Evolutionary conservation across 2,797 vertebrate genomes (phyloP), one percentile per base, ranked within the genome.

Genomic region (Semaprochilodus insignis): DNA sequence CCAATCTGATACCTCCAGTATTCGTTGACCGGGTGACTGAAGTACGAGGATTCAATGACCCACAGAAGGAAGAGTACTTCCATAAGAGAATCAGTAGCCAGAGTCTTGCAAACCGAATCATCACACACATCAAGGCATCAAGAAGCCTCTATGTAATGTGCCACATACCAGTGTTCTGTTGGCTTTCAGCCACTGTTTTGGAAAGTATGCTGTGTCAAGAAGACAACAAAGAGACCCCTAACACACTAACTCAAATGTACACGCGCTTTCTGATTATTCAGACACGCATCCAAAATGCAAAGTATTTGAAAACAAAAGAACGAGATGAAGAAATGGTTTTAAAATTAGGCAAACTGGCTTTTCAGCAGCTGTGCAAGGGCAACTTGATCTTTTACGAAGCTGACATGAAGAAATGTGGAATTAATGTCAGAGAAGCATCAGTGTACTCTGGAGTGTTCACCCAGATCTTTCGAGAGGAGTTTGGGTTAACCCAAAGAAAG

Each of bases 81-180:
- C n/a, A n/a, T n/a, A n/a, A n/a, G n/a, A n/a, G n/a, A n/a, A n/a
- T n/a, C n/a, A n/a, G n/a, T n/a, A n/a, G n/a, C n/a, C n/a, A n/a
- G n/a, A n/a, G n/a, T n/a, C n/a, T n/a, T n/a, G n/a, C 65, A 8
- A 44, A 57, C 48, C 69, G 52, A 70, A 59, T 78, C 51, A 25
- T 78, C 31, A 25, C 52, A 16, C 77, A 78, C 52, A 54, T 78
- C 21, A 78, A 78, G 52, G 48, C 52, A 59, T 78, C 77, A 7
- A 78, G 77, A 16, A 78, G 77, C 52, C 65, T 78, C n/a, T 70
- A 69, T 52, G 70, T 78, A 54, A 78, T 78, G 77, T 78, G 77
- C 34, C 77, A 78, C 65, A 78, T 78, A n/a, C 77, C 77, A 69
- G 77, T 78, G 25, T 78, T 78, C 65, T 78, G 77, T 62, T 78